Conservation (phyloP, 2,797 vertebrate genomes). For the Synanceia verrucosa region DNA sequence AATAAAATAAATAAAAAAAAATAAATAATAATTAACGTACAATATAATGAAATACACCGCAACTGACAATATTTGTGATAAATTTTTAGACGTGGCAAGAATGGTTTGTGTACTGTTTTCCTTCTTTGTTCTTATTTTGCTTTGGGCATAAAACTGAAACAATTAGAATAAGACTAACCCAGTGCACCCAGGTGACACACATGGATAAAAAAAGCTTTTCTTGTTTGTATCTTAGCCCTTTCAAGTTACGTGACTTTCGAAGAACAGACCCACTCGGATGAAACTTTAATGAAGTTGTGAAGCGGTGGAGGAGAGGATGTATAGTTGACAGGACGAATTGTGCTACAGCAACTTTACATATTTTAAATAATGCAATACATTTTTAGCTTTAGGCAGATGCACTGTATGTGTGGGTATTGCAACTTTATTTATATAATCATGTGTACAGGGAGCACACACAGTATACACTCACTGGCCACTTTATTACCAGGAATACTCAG, state of each 20-base stretch:
- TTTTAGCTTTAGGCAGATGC: not conserved
- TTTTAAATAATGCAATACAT: constrained; percentile 21
- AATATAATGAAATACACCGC: not conserved
- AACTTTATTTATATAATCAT: not conserved
- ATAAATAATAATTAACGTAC: too few relatives aligned
- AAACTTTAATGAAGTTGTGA: constrained; percentile 60
- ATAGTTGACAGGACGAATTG: constrained; percentile 26
- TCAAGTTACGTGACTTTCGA: constrained; percentile 31
- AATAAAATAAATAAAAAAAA: too few relatives aligned
- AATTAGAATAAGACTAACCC: not conserved
- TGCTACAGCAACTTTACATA: not conserved
- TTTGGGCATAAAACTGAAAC: not conserved
- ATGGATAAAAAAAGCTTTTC: constrained; percentile 8
- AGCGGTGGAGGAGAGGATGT: constrained; percentile 14
- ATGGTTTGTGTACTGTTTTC: not conserved
- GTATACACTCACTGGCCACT: too few relatives aligned
- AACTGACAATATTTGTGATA: not conserved
- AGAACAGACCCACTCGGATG: constrained; percentile 42
- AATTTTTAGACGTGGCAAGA: not conserved
- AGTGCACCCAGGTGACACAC: constrained; percentile 18
- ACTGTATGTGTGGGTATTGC: not conserved
- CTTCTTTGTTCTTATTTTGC: not conserved
- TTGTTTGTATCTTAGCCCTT: constrained; percentile 18
- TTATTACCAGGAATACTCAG: too few relatives aligned
- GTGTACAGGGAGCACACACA: not conserved